Conservation (phyloP, 1,140 invertebrate genomes). For the Probaryconus sp. region DNA sequence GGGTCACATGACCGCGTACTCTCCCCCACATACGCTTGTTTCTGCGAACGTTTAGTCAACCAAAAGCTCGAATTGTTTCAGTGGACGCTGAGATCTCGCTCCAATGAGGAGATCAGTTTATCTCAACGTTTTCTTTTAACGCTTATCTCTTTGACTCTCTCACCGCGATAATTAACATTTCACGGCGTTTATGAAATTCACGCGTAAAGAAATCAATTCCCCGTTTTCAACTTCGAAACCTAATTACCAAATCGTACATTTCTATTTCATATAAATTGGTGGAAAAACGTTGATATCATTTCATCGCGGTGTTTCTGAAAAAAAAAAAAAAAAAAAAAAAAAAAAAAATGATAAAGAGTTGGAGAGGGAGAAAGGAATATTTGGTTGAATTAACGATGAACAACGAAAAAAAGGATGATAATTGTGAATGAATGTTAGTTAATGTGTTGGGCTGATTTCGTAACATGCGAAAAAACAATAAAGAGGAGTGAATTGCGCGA, state of each 20-base stretch:
- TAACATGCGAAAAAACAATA: constrained; percentile 20
- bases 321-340: too few species aligned
- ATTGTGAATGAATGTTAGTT: constrained; percentile 1
- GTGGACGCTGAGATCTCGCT: constrained; percentile 58
- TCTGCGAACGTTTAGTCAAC: constrained; percentile 55
- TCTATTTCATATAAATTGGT: too few species aligned
- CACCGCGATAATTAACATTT: too few species aligned
- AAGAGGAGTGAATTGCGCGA: constrained; percentile 6
- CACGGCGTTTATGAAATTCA: constrained; percentile 21
- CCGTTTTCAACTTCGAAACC: too few species aligned
- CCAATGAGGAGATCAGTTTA: constrained; percentile 53
- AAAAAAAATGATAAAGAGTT: too few species aligned
- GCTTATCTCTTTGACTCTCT: too few species aligned
- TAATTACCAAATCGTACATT: too few species aligned
- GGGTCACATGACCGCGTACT: constrained; percentile 61
- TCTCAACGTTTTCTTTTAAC: constrained; percentile 24
- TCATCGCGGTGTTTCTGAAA: too few species aligned
- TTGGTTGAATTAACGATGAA: neutral
- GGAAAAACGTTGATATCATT: too few species aligned
- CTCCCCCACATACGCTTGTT: constrained; percentile 58
- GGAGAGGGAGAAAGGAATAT: too few species aligned
- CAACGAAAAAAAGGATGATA: neutral
- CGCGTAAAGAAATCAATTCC: constrained; percentile 11
- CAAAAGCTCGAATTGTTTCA: constrained; percentile 59
- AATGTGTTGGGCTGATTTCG: constrained; percentile 2